Base-by-base conservation (phyloP, 1,140 invertebrate genomes). In the Drosophila erecta region DNA sequence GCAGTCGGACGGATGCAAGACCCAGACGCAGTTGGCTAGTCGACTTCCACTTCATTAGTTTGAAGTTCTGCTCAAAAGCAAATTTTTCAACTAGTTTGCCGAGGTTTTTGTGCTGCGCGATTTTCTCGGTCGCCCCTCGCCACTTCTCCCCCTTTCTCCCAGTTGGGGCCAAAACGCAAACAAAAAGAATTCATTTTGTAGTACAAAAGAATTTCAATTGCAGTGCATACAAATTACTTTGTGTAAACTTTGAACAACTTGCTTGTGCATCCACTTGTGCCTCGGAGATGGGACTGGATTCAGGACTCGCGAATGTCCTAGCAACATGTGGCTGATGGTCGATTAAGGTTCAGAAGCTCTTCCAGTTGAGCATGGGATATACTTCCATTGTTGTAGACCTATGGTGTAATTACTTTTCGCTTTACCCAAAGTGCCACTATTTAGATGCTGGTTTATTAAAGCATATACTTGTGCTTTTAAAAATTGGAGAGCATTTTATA, bases 151-250 rank as follows among this genome's bases (percentile, higher is more conserved):
- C 24, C 33, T 57, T 62, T 53, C 43, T 37, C 8, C 7, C 50
- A 47, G 59, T 41, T 56, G 57, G 65, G 60, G 54, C 66, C 60
- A 56, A 77, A 85, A 69, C 57, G 73, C 59, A 85, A 80, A 80
- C 81, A 85, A 85, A 71, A 80, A 69, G 81, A 85, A 85, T 85
- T 81, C 62, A 85, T 85, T 85, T 85, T 58, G 67, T 57, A 59
- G 27, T 66, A 85, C 77, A 85, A 85, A 81, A 77, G 77, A 85
- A 80, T 85, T 85, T 85, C 76, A 85, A 85, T 85, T 85, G 81
- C 73, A 80, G 59, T 77, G 77, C 77, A 85, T 85, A 85, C 81
- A 85, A 85, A 85, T 85, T 85, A 85, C 81, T 77, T 77, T 80
- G 73, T 69, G 81, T 77, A 80, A 84, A 84, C 81, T 84, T 84